Percentiles rank a stretch among this genome's conserved stretches.
These are phyloP conservation scores for Drosophila prolongata DNA, from an alignment of 2,888 invertebrate species.

Conservation along the genomic window DNA sequence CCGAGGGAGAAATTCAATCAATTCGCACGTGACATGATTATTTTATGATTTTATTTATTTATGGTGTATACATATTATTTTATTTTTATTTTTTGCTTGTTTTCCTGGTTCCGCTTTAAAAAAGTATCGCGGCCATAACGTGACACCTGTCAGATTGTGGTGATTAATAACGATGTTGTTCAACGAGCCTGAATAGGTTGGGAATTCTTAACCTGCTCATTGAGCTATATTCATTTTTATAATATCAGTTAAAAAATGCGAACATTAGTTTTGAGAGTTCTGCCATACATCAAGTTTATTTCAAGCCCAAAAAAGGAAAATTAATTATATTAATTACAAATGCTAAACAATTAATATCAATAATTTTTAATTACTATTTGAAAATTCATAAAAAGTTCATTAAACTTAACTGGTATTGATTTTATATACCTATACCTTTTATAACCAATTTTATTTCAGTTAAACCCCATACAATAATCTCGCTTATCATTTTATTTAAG, in stretches of 20 bases:
- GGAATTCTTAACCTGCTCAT: neutral
- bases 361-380: too few relatives aligned
- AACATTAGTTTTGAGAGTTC: too few relatives aligned
- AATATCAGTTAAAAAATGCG: too few relatives aligned
- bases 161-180: conserved; percentile 5
- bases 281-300: too few relatives aligned
- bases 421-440: too few relatives aligned
- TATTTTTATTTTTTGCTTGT: conserved; percentile 14
- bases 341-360: too few relatives aligned
- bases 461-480: neutral
- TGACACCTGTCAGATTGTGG: conserved; percentile 14
- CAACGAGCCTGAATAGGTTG: neutral
- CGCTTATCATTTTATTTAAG: conserved; percentile 5
- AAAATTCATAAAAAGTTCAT: too few relatives aligned
- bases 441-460: neutral
- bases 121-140: conserved; percentile 20
- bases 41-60: conserved; percentile 74
- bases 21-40: conserved; percentile 82
- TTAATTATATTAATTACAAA: too few relatives aligned
- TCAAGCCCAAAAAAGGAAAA: too few relatives aligned
- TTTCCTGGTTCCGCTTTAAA: conserved; percentile 18
- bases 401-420: too few relatives aligned
- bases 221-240: neutral
- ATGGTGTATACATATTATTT: conserved; percentile 62
- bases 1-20: conserved; percentile 77